These are phyloP conservation scores for Aphidius gifuensis DNA, from an alignment of 1,140 invertebrate genomes.

Conservation along the genomic window DNA sequence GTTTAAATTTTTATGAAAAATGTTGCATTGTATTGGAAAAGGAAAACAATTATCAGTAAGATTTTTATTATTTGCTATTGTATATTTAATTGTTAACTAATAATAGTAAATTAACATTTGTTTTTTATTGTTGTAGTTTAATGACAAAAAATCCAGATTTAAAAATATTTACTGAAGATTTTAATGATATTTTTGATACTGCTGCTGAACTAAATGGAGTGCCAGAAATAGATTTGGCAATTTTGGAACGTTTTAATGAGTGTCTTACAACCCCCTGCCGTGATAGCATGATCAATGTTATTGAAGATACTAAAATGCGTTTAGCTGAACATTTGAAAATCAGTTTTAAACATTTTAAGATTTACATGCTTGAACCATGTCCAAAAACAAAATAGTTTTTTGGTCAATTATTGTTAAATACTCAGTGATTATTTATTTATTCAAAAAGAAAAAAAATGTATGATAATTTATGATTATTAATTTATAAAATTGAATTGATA, in stretches of 20 bases:
- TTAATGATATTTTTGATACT: conserved; percentile 20
- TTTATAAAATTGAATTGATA: no score
- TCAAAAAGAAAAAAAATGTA: not conserved
- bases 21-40: conserved; percentile 27
- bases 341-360: conserved; percentile 32
- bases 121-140: conserved; percentile 19
- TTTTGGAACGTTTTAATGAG: conserved; percentile 30
- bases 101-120: not conserved
- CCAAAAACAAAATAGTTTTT: conserved; percentile 26
- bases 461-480: no score
- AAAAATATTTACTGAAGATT: conserved; percentile 27
- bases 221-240: conserved; percentile 30
- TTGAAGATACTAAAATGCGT: conserved; percentile 29
- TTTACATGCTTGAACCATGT: conserved; percentile 33
- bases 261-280: conserved; percentile 26
- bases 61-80: conserved; percentile 1
- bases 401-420: not conserved
- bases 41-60: conserved; percentile 29
- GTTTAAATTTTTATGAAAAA: conserved; percentile 36
- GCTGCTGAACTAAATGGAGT: conserved; percentile 32
- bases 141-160: conserved; percentile 16
- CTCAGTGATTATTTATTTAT: not conserved
- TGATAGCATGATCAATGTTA: conserved; percentile 26
- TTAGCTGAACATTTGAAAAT: conserved; percentile 29
- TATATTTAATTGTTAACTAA: not conserved